Evolutionary conservation across 2,888 invertebrate genomes (phyloP), one percentile per base, ranked within the genome.

Genomic region (Rosalia funebris): DNA sequence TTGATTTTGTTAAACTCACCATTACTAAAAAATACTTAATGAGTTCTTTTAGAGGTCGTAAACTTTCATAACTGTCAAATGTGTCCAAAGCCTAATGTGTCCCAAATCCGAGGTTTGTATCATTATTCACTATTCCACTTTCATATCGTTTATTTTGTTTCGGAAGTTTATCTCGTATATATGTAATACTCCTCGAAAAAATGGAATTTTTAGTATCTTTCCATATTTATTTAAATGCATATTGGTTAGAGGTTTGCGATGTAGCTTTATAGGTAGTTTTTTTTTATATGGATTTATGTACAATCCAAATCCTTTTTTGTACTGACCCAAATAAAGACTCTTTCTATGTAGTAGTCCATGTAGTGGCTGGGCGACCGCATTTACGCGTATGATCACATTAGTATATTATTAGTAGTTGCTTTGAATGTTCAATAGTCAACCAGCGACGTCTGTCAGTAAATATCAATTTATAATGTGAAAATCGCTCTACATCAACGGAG

Each of bases 201-300:
- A 19, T 16, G 42, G 42, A 19, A 42, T 42, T 19, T 19, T 17
- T 12, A 42, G 42, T 19, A 19, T 39, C 16, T 39, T 39, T 3
- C 1, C 39, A 39, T 39, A 16, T 15, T 16, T 39, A 15, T 17
- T 19, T 42, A 42, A 42, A 19, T 42, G n/a, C 5, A 42, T 19
- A n/a, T 42, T 42, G n/a, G 20, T 19, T 19, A 42, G 17, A 9
- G n/a, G 16, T 16, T 1, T 7, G 41, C n/a, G 41, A 9, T 15
- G 41, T 41, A 41, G 41, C 41, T 41, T 41, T 17, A 41, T 16
- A n/a, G 41, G 41, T 15, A 41, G 41, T 41, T 41, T 41, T 41
- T 37, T 41, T 25, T 3, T 1, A 17, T 41, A 16, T 7, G 41
- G 41, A 5, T 9, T 10, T 16, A 17, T 1, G 15, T 16, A 41